These are phyloP conservation scores for Rhopalosiphum nymphaeae DNA, from an alignment of 2,888 invertebrate genomes.

Conservation along the genomic window DNA sequence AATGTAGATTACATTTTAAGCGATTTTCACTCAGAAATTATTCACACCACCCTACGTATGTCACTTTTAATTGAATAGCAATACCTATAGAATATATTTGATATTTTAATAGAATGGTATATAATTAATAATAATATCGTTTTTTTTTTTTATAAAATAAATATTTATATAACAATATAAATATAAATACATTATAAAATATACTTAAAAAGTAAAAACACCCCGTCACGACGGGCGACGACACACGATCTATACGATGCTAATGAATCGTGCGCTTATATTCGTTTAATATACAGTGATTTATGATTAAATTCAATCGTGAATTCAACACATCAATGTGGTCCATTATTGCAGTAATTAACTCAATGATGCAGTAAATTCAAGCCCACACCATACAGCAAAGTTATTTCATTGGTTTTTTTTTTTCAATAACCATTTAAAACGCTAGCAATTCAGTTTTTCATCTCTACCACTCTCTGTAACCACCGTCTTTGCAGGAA, in stretches of 20 bases:
- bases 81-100: neutral
- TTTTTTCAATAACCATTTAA: neutral
- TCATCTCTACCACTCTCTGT: neutral
- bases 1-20: no score
- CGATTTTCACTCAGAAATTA: neutral
- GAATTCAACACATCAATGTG: neutral
- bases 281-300: neutral
- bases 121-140: neutral
- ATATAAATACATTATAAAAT: neutral
- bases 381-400: neutral
- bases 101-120: neutral
- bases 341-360: neutral
- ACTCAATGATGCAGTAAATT: neutral
- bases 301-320: neutral
- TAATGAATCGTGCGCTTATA: neutral
- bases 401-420: neutral
- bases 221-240: no score
- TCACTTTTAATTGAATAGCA: neutral
- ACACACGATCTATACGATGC: neutral
- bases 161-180: neutral
- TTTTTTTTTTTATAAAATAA: neutral
- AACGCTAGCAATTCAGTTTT: neutral
- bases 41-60: neutral
- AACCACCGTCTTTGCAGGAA: neutral
- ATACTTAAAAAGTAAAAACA: neutral